Evolutionary conservation across 2,113 vertebrate genomes (phyloP), one percentile per base, ranked within the genome.

Genomic region (Pseudopipra pipra): DNA sequence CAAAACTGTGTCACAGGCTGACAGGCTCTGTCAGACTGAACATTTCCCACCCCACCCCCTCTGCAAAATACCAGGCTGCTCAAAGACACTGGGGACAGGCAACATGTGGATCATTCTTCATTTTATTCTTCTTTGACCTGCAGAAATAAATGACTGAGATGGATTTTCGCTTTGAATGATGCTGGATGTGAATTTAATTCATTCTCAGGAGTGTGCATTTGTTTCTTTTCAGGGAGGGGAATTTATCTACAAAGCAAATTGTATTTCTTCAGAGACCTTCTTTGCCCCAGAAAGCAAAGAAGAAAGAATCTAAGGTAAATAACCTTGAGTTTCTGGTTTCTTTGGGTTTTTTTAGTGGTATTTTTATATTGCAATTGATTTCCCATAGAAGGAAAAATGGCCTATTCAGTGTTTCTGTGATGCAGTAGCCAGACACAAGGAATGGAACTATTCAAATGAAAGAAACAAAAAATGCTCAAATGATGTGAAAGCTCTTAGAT

Each of bases 261-360:
- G 99, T 99, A 91, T 99, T 99, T 97, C 99, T 99, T 95, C 99
- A 99, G 98, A 99, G 99, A 98, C 99, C 99, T 5, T 97, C 98
- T 87, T 97, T 99, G 97, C 98, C 98, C 95, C 98, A 99, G 97
- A 98, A 98, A 98, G 83, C 87, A 79, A 99, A 99, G 98, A 99
- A 98, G 97, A 99, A 98, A 94, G 99, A 99, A 46, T 98, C 98
- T 24, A 99, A 99, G 99, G 99, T 99, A 98, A 96, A 75, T 72
- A 85, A 92, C 92, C 91, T 91, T 66, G 58, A 56, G 46, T 86
- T 97, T 87, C 80, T 91, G 46, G 44, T 49, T 93, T 95, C 58
- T 80, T 56, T 85, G 76, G 44, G n/a, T 77, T 87, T 88, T 87
- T 41, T 89, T 93, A 55, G 67, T 65, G 23, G 33, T 75, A 54